These are phyloP conservation scores for Thermophis baileyi DNA, from an alignment of 2,113 vertebrate genomes.

Conservation along the genomic window DNA sequence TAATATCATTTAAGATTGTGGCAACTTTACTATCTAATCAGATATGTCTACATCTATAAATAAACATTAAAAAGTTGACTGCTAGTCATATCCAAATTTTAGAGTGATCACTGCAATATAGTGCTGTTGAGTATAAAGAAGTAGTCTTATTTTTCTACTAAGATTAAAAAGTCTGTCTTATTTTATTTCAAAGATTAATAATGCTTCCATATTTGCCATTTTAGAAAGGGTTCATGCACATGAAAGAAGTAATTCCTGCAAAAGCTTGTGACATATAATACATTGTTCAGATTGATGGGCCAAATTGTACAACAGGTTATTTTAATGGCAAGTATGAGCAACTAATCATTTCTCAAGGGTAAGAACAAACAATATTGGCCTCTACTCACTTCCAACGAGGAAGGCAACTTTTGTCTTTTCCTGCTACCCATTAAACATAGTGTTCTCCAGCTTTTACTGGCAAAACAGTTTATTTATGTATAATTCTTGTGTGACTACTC, in stretches of 20 bases:
- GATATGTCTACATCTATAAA: neutral
- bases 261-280: neutral
- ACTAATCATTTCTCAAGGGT: neutral
- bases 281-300: neutral
- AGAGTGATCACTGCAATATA: neutral
- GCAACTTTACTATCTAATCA: neutral
- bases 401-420: neutral
- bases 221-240: neutral
- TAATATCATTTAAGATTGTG: neutral
- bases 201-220: neutral
- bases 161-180: neutral
- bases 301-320: neutral
- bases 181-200: neutral
- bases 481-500: neutral
- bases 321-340: neutral
- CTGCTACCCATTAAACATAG: neutral
- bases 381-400: neutral
- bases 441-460: neutral
- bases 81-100: neutral
- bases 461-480: neutral
- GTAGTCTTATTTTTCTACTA: neutral
- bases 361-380: neutral
- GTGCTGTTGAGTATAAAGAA: neutral
- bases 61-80: neutral
- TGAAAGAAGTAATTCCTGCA: neutral